Evolutionary conservation across 2,113 vertebrate species (phyloP).

Genomic region (Oncorhynchus mykiss): DNA sequence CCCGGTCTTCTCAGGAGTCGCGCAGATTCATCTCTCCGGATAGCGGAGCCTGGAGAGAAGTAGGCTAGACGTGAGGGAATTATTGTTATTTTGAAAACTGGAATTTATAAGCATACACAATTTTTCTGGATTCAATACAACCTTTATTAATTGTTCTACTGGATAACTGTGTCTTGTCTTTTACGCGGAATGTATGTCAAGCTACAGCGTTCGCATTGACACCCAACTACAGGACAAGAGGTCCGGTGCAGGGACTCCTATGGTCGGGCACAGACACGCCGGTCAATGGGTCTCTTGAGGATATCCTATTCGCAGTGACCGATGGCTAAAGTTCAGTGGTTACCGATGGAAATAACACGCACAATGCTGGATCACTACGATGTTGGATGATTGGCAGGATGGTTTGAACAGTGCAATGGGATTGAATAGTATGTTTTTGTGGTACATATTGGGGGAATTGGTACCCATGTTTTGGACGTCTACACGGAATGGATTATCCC

Average conservation of each 20-base stretch:
- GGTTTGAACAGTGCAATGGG: background rate
- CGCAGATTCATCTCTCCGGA: constrained; percentile 10
- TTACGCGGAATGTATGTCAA: constrained; percentile 21
- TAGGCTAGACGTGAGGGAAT: constrained; percentile 39
- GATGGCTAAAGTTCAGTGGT: constrained; percentile 1
- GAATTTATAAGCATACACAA: background rate
- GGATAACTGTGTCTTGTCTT: constrained; percentile 14
- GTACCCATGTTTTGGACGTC: background rate
- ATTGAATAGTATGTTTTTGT: background rate
- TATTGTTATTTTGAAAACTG: constrained; percentile 18
- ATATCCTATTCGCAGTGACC: constrained; percentile 24
- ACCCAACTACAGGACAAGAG: background rate
- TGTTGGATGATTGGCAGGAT: background rate
- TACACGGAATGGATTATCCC: constrained; percentile 24
- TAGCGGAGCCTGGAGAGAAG: background rate
- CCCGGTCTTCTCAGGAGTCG: background rate
- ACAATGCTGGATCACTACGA: background rate
- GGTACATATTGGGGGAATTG: background rate
- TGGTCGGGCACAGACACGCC: constrained; percentile 26
- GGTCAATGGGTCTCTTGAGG: constrained; percentile 24
- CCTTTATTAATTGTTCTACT: background rate
- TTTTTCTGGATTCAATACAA: constrained; percentile 28
- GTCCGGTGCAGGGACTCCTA: constrained; percentile 20
- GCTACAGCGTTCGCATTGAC: background rate
- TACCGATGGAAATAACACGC: background rate